phyloP scores from a whole-genome alignment of 1,140 invertebrate species.

The Lethocerus indicus region DNA sequence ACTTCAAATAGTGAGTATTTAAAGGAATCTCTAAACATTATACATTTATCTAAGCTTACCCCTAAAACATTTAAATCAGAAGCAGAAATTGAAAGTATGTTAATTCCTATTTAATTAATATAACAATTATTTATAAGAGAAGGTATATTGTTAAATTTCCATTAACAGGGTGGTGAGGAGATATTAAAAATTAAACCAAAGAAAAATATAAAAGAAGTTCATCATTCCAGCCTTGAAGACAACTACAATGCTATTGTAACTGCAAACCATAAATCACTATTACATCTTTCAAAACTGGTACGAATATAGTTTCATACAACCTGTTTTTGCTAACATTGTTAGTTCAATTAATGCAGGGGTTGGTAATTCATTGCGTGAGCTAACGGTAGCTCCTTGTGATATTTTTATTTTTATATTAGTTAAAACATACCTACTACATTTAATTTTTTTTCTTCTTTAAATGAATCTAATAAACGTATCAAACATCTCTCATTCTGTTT shows the following conservation, averaged over 20 bases:
- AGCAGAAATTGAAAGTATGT: too few relatives aligned
- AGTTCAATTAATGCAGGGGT: too few relatives aligned
- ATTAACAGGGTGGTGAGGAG: conserved; percentile 6
- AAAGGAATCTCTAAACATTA: conserved; percentile 15
- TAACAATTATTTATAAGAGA: too few relatives aligned
- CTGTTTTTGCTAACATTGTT: not conserved
- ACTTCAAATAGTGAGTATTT: conserved; percentile 30
- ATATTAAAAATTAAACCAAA: conserved; percentile 10
- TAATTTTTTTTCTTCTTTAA: too few relatives aligned
- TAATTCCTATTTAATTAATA: too few relatives aligned
- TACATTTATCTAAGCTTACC: not conserved
- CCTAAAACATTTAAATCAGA: not conserved
- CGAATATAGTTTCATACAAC: conserved; percentile 11
- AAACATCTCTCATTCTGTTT: too few relatives aligned
- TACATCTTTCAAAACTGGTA: conserved; percentile 69
- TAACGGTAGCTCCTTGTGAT: too few relatives aligned
- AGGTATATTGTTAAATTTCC: too few relatives aligned
- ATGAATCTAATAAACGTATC: too few relatives aligned
- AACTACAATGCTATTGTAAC: conserved; percentile 75
- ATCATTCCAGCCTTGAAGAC: conserved; percentile 67
- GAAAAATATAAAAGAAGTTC: conserved; percentile 54
- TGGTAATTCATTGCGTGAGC: too few relatives aligned
- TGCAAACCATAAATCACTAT: conserved; percentile 73
- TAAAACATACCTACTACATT: too few relatives aligned
- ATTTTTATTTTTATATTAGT: too few relatives aligned